A percentile compares a stretch with the other conserved stretches of the same genome.
These are phyloP conservation scores for Tor tambroides DNA, from an alignment of 2,113 vertebrate species.

Conservation along the genomic window DNA sequence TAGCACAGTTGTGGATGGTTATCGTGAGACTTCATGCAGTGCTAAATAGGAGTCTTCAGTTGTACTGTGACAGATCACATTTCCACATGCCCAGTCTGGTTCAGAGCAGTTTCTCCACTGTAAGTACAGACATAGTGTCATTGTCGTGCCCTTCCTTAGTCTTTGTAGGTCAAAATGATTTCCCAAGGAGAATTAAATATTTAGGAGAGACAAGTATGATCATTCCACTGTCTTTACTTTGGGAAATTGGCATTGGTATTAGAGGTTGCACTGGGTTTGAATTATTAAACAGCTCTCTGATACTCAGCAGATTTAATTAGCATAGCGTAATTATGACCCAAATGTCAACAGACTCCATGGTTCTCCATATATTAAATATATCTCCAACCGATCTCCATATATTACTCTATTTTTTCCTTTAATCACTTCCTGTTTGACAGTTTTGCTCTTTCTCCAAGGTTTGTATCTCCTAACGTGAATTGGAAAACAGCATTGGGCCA, in stretches of 20 bases:
- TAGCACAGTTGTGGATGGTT: background rate
- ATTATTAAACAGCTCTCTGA: slow-evolving; percentile 59
- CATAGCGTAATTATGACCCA: slow-evolving; percentile 45
- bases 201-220: slow-evolving; percentile 51
- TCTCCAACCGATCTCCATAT: slow-evolving; percentile 12
- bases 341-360: slow-evolving; percentile 40
- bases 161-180: slow-evolving; percentile 54
- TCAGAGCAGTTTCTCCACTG: slow-evolving; percentile 7
- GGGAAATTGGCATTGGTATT: slow-evolving; percentile 58
- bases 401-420: slow-evolving; percentile 27
- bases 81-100: background rate
- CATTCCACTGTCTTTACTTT: slow-evolving; percentile 52
- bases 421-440: slow-evolving; percentile 22
- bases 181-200: slow-evolving; percentile 60
- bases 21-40: slow-evolving; percentile 8
- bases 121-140: slow-evolving; percentile 21
- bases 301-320: slow-evolving; percentile 51
- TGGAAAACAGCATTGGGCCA: background rate
- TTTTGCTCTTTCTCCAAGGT: background rate
- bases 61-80: background rate
- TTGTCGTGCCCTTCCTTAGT: slow-evolving; percentile 40
- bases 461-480: background rate
- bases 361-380: slow-evolving; percentile 37
- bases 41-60: slow-evolving; percentile 10
- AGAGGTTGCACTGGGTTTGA: slow-evolving; percentile 52